Evolutionary conservation across 2,888 invertebrate species (phyloP), one percentile per base, ranked within the genome.

Genomic region (Andrena hattorfiana): DNA sequence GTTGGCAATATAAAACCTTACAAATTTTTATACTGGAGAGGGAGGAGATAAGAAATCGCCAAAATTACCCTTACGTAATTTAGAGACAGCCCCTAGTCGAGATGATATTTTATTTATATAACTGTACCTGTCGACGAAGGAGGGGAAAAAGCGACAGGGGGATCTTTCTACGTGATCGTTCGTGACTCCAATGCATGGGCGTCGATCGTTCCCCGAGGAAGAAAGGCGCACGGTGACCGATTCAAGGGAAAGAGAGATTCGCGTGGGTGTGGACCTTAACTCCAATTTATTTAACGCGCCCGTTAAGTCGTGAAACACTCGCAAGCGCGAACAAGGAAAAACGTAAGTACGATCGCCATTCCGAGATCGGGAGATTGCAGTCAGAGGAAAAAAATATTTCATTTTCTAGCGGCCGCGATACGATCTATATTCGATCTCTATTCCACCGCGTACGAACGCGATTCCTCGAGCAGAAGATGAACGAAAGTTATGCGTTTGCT

Each of bases 91-190:
- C n/a, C 32, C 42, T 66, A 48, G 16, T 28, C 26, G 54, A 10
- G 54, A 28, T 71, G 76, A 83, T 84, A 79, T 75, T 77, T 84
- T 73, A 86, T 74, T 74, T 76, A 74, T 66, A 32, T 51, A 54
- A 16, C 64, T 42, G 49, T 77, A 64, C 62, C 63, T 63, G 68
- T 26, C 67, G 42, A 60, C 56, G 30, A 67, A 60, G 72, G 63
- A 68, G 49, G 32, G 64, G 26, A 35, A 67, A 60, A 71, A 77
- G 32, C 74, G 71, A 10, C 84, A 69, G 35, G 48, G 67, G 51
- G 28, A 16, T 20, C 79, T 75, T 88, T 87, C 83, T 85, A 87
- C 88, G 83, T 85, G 83, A 83, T 88, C 69, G 23, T 48, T 70
- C 62, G 66, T n/a, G 54, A 62, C 75, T 64, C 48, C 63, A 49